These are phyloP conservation scores for Thymelicus acteon DNA, from an alignment of 2,888 invertebrate genomes.

Conservation along the genomic window DNA sequence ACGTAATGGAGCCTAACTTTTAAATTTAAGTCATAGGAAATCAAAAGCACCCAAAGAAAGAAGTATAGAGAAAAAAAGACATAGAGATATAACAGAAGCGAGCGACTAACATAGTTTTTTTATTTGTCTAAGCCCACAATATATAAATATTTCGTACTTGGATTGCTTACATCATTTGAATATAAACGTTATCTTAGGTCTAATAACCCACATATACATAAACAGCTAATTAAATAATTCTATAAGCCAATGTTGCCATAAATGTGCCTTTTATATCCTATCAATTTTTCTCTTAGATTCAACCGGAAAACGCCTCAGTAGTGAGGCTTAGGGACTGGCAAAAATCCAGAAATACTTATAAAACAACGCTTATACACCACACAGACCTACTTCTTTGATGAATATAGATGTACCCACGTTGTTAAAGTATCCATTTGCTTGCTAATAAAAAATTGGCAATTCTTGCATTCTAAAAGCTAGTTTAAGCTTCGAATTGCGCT, in stretches of 20 bases:
- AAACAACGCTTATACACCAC: slow-evolving; percentile 72
- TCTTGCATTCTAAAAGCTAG: slow-evolving; percentile 43
- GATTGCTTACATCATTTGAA: no score
- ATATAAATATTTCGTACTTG: slow-evolving; percentile 19
- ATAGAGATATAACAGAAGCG: slow-evolving; percentile 44
- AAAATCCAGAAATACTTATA: slow-evolving; percentile 5
- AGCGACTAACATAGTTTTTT: slow-evolving; percentile 5
- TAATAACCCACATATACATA: background rate
- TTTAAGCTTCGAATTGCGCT: slow-evolving; percentile 26
- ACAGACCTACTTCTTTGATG: slow-evolving; percentile 61
- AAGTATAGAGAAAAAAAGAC: slow-evolving; percentile 65
- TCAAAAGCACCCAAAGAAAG: slow-evolving; percentile 56
- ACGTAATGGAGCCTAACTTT: no score
- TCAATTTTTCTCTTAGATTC: background rate
- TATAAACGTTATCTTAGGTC: background rate
- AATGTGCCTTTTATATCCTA: background rate
- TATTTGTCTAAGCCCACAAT: slow-evolving; percentile 14
- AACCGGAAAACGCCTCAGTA: background rate
- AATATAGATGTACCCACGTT: slow-evolving; percentile 23
- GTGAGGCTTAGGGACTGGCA: background rate
- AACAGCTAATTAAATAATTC: slow-evolving; percentile 22
- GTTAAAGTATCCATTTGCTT: slow-evolving; percentile 66
- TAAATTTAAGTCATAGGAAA: slow-evolving; percentile 37
- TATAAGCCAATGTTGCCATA: slow-evolving; percentile 17
- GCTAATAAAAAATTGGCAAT: slow-evolving; percentile 51